These are phyloP conservation scores for Talpa occidentalis DNA, from an alignment of 2,113 vertebrate genomes.

Conservation along the genomic window DNA sequence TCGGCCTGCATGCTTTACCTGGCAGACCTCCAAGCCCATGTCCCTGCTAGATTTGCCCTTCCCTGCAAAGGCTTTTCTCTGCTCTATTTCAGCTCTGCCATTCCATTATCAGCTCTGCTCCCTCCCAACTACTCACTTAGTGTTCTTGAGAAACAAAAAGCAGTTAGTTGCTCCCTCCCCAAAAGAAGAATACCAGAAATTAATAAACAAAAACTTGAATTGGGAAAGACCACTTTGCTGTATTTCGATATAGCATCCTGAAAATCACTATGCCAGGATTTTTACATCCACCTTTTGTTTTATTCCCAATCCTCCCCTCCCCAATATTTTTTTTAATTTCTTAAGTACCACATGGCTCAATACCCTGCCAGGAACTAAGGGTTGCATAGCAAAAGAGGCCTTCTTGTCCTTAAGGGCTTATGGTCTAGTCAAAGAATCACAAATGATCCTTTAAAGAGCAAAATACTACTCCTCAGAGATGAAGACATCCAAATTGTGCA, in stretches of 20 bases:
- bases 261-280: background rate
- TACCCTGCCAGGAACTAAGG: background rate
- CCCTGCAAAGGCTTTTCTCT: background rate
- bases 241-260: slow-evolving; percentile 17
- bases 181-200: background rate
- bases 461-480: background rate
- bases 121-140: background rate
- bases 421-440: background rate
- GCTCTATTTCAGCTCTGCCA: background rate
- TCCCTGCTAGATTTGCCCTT: background rate
- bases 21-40: background rate
- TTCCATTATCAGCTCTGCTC: background rate
- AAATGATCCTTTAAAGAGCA: background rate
- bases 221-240: background rate
- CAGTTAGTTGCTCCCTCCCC: background rate
- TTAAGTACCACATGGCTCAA: background rate
- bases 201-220: background rate
- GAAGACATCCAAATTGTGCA: background rate
- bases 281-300: background rate
- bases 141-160: background rate
- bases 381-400: background rate
- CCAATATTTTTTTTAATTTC: background rate
- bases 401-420: background rate
- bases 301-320: too few species aligned
- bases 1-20: background rate